These are phyloP conservation scores for Polia nebulosa DNA, from an alignment of 2,888 invertebrate species.

Conservation along the genomic window DNA sequence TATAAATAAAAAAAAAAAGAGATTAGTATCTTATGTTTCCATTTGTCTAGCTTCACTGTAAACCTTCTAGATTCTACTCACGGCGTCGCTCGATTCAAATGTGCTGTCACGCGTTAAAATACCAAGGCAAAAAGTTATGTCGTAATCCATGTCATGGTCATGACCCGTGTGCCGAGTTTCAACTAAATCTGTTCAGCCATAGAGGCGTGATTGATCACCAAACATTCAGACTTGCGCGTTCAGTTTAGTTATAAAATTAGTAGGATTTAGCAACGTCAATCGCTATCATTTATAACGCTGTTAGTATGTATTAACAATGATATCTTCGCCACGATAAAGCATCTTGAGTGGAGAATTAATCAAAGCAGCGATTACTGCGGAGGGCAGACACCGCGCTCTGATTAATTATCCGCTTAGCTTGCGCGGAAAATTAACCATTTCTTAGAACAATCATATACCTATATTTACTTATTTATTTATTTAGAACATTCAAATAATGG, in stretches of 20 bases:
- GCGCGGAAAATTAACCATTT: constrained; percentile 19
- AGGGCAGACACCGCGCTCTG: constrained; percentile 4
- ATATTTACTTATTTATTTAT: background rate
- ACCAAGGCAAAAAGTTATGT: too few relatives aligned
- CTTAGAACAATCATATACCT: constrained; percentile 7
- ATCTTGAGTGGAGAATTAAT: constrained; percentile 20
- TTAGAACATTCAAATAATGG: background rate
- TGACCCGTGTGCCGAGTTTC: background rate
- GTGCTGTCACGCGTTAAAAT: too few relatives aligned
- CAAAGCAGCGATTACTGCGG: background rate
- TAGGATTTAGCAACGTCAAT: background rate
- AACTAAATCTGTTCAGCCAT: background rate
- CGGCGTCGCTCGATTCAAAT: too few relatives aligned
- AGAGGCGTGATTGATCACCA: background rate
- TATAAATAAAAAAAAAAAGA: too few relatives aligned
- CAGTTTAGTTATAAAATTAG: too few relatives aligned
- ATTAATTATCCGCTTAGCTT: constrained; percentile 26
- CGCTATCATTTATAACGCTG: background rate
- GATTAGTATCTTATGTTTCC: too few relatives aligned
- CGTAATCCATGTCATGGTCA: too few relatives aligned
- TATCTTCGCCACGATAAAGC: constrained; percentile 8
- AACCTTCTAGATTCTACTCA: too few relatives aligned
- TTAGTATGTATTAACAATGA: background rate
- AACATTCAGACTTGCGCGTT: background rate
- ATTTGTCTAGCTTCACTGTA: too few relatives aligned